These are phyloP conservation scores for Vultur gryphus DNA, from an alignment of 2,797 vertebrate genomes.

Conservation along the genomic window DNA sequence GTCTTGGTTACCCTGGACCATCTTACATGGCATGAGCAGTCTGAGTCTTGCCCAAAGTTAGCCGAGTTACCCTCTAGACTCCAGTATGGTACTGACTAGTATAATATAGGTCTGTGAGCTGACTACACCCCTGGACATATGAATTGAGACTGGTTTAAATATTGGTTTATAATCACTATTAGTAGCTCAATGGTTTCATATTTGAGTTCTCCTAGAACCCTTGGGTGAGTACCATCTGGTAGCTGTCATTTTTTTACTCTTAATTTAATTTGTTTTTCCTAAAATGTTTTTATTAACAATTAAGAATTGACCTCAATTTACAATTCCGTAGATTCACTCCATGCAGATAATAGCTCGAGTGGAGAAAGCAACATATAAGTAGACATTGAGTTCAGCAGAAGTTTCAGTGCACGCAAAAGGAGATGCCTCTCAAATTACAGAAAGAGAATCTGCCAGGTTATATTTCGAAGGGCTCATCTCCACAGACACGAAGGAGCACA, in stretches of 20 bases:
- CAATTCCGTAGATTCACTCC: background rate
- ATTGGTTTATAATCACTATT: background rate
- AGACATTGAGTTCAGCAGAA: background rate
- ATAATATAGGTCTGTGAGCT: background rate
- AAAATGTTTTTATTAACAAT: background rate
- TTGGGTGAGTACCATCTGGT: background rate
- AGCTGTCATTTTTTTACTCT: background rate
- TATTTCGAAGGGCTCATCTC: background rate
- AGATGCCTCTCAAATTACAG: background rate
- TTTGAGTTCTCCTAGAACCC: background rate
- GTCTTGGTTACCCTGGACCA: background rate
- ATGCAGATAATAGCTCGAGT: background rate
- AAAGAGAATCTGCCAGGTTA: background rate
- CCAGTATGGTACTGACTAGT: background rate
- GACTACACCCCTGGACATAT: background rate
- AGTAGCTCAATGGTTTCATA: background rate
- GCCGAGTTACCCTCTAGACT: background rate
- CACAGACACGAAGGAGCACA: background rate
- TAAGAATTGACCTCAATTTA: background rate
- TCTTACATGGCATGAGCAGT: background rate
- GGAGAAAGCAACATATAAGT: background rate
- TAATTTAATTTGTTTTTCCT: background rate
- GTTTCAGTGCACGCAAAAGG: background rate
- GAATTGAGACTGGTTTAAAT: background rate
- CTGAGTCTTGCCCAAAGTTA: background rate